phyloP scores from a whole-genome alignment of 2,888 invertebrate species.

The Drosophila cognata region DNA sequence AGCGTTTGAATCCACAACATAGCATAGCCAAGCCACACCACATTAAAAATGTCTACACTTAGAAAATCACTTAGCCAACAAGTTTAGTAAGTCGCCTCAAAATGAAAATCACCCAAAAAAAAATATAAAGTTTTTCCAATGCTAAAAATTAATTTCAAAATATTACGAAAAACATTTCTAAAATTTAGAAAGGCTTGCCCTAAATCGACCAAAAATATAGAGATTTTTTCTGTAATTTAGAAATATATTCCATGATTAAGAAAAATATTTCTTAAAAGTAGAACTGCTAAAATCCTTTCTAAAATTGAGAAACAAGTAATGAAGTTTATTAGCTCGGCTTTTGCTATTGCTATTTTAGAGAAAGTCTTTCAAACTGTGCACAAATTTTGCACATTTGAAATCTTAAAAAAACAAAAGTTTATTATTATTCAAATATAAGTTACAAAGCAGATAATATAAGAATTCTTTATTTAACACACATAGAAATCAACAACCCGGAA shows the following conservation, averaged over 20 bases:
- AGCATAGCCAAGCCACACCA: neutral
- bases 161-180: neutral
- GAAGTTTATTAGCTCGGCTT: neutral
- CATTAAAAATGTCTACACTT: neutral
- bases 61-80: neutral
- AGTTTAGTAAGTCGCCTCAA: neutral
- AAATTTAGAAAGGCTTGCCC: neutral
- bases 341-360: neutral
- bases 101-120: neutral
- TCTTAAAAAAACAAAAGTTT: neutral
- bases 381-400: neutral
- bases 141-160: no score
- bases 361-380: neutral
- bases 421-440: neutral
- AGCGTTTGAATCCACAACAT: neutral
- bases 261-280: neutral
- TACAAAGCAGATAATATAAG: neutral
- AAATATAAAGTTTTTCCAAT: neutral
- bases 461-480: neutral
- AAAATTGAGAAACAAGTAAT: neutral
- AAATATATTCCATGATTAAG: no score
- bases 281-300: neutral
- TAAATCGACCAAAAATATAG: no score
- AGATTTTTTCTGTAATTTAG: no score
- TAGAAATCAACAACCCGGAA: neutral